Evolutionary conservation across 2,113 vertebrate genomes (phyloP).

Genomic region (Arvicanthis niloticus): DNA sequence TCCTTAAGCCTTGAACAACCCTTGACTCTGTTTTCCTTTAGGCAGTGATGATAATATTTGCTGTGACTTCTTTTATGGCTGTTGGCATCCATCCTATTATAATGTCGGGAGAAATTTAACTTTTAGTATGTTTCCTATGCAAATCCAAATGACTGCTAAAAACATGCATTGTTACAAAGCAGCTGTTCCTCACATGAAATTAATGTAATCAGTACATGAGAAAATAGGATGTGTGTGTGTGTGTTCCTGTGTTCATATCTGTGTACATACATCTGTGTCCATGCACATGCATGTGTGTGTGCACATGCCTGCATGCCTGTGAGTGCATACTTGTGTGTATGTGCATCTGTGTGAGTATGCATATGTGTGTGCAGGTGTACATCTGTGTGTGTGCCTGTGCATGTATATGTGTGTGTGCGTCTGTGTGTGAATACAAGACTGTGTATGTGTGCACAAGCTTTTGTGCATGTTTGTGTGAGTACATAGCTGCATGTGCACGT

Average conservation of each 20-base stretch:
- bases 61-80: neutral
- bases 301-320: no score
- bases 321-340: no score
- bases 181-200: neutral
- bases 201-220: neutral
- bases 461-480: no score
- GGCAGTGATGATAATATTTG: neutral
- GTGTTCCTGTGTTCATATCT: neutral
- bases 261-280: neutral
- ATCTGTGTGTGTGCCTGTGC: neutral
- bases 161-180: neutral
- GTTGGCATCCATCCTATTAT: neutral
- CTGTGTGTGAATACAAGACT: neutral
- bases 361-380: neutral
- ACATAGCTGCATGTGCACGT: neutral
- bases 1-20: neutral
- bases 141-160: slow-evolving; percentile 21
- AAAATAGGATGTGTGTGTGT: neutral
- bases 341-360: neutral
- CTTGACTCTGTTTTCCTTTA: neutral
- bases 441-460: no score
- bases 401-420: neutral
- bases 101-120: neutral
- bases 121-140: slow-evolving; percentile 1
- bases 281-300: neutral